Evolutionary conservation across 1,140 invertebrate species (phyloP).

Genomic region (Apolygus lucorum): DNA sequence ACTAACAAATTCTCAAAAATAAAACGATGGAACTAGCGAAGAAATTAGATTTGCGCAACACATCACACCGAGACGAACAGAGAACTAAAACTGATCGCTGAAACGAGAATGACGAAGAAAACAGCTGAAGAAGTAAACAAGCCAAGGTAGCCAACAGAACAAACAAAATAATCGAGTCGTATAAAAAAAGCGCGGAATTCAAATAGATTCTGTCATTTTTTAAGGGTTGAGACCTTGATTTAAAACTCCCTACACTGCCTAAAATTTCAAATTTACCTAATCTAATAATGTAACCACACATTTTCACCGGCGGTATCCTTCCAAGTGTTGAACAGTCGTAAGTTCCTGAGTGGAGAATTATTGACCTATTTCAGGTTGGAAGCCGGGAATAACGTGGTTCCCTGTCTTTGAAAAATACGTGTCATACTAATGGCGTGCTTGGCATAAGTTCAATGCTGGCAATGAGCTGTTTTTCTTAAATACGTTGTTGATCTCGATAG

Average conservation of each 20-base stretch:
- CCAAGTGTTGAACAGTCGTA: too few relatives aligned
- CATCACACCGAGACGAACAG: not conserved
- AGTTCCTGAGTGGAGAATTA: too few relatives aligned
- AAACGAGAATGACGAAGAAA: not conserved
- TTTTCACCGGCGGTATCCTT: too few relatives aligned
- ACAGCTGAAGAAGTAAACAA: not conserved
- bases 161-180: not conserved
- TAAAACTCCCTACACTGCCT: not conserved
- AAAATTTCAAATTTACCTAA: not conserved
- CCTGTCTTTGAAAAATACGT: not conserved
- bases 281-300: not conserved
- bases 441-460: not conserved
- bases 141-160: not conserved
- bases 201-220: not conserved
- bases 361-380: not conserved
- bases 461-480: not conserved
- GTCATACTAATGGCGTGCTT: not conserved
- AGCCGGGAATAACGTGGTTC: not conserved
- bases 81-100: not conserved
- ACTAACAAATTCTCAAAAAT: not conserved
- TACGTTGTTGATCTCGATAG: not conserved
- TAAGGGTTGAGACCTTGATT: not conserved
- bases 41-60: not conserved
- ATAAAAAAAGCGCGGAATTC: not conserved
- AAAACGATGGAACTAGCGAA: not conserved